These are phyloP conservation scores for Momotus momota DNA, from an alignment of 2,797 vertebrate genomes.

Conservation along the genomic window DNA sequence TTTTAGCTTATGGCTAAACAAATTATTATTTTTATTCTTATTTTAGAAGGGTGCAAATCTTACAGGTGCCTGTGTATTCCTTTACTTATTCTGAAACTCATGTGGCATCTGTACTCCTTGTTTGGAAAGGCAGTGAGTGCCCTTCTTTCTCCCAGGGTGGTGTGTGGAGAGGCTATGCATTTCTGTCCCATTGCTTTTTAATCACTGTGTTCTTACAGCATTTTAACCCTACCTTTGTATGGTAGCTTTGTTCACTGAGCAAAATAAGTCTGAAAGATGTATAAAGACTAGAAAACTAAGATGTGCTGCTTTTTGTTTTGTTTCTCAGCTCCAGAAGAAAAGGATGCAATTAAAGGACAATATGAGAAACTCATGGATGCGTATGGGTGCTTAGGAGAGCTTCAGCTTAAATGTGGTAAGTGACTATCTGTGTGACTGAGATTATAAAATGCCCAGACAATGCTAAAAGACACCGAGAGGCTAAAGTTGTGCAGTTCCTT, in stretches of 20 bases:
- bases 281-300: neutral
- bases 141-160: neutral
- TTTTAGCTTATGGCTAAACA: neutral
- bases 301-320: conserved; percentile 51
- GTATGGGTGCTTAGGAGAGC: conserved; percentile 82
- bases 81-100: neutral
- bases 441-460: neutral
- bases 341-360: conserved; percentile 81
- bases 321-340: conserved; percentile 81
- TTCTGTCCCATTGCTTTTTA: neutral
- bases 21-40: neutral
- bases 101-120: neutral
- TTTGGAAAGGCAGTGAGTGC: neutral
- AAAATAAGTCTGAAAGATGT: conserved; percentile 17
- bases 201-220: neutral
- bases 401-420: conserved; percentile 81
- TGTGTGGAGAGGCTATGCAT: neutral
- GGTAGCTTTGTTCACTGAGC: neutral
- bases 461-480: neutral
- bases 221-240: neutral
- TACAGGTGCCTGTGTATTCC: neutral
- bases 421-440: neutral
- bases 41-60: neutral
- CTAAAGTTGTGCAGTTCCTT: neutral
- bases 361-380: conserved; percentile 82